Evolutionary conservation across 2,113 vertebrate genomes (phyloP).

Genomic region (Synodontis membranacea): DNA sequence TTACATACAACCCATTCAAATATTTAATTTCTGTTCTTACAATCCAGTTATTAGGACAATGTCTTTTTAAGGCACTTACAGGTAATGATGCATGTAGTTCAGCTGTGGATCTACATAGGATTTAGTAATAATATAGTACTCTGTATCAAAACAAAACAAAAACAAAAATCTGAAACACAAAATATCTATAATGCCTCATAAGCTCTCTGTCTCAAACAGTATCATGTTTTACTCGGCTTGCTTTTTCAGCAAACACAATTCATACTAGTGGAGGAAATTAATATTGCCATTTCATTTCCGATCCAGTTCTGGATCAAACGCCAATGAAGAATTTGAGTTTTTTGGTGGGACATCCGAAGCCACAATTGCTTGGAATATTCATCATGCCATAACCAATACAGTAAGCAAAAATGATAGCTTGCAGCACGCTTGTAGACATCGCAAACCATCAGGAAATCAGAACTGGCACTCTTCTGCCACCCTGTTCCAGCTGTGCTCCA

Average conservation of each 20-base stretch:
- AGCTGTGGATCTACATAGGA: background rate
- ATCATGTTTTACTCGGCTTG: background rate
- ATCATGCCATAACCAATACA: background rate
- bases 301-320: slow-evolving; percentile 10
- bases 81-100: background rate
- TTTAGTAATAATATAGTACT: background rate
- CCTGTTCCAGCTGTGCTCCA: background rate
- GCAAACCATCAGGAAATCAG: slow-evolving; percentile 6
- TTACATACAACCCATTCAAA: background rate
- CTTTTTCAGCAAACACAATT: background rate
- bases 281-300: slow-evolving; percentile 1
- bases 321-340: background rate
- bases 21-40: slow-evolving; percentile 18
- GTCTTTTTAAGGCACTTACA: slow-evolving; percentile 23
- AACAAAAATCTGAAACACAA: background rate
- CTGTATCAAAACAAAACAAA: slow-evolving; percentile 1
- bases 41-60: slow-evolving; percentile 27
- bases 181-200: background rate
- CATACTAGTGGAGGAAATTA: slow-evolving; percentile 4
- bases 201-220: background rate
- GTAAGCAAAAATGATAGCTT: slow-evolving; percentile 5
- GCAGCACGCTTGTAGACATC: background rate
- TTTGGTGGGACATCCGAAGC: slow-evolving; percentile 14
- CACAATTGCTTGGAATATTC: slow-evolving; percentile 32
- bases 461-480: slow-evolving; percentile 1